A percentile compares a stretch with the other conserved stretches of the same genome.
These are phyloP conservation scores for Acanthococcus lagerstroemiae DNA, from an alignment of 2,888 invertebrate species.

Conservation along the genomic window DNA sequence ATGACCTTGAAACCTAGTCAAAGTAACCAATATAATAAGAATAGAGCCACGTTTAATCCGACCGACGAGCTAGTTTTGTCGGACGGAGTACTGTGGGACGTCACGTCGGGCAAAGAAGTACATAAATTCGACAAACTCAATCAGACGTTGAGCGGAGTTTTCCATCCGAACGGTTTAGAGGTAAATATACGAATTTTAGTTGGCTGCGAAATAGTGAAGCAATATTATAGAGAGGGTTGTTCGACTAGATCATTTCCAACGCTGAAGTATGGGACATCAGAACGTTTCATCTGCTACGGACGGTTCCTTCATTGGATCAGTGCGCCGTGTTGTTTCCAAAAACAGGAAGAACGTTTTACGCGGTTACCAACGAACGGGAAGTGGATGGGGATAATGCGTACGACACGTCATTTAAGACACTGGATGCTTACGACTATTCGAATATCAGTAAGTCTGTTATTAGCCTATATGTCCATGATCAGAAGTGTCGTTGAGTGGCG, in stretches of 20 bases:
- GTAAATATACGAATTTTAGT: conserved; percentile 43
- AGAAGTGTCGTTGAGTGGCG: too few species aligned
- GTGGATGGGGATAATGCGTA: conserved; percentile 57
- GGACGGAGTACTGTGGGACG: conserved; percentile 93
- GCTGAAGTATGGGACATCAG: conserved; percentile 97
- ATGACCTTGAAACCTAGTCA: conserved; percentile 65
- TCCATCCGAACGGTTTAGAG: conserved; percentile 91
- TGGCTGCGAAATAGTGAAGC: too few species aligned
- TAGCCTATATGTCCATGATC: too few species aligned
- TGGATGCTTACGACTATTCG: conserved; percentile 88
- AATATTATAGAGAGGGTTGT: too few species aligned
- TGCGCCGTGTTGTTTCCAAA: conserved; percentile 83
- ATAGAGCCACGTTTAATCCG: conserved; percentile 87
- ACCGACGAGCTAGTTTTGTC: conserved; percentile 88
- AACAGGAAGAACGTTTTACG: conserved; percentile 77
- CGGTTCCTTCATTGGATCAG: conserved; percentile 87
- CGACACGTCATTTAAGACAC: conserved; percentile 87
- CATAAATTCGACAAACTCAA: conserved; percentile 98
- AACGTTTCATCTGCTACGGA: conserved; percentile 85
- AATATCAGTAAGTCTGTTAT: conserved; percentile 80
- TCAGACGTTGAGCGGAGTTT: conserved; percentile 86
- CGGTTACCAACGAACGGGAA: conserved; percentile 66
- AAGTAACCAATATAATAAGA: conserved; percentile 86
- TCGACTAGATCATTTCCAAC: conserved; percentile 75
- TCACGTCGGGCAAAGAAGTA: conserved; percentile 72